phyloP scores from a whole-genome alignment of 2,888 invertebrate species.

The Pristionchus exspectatus region DNA sequence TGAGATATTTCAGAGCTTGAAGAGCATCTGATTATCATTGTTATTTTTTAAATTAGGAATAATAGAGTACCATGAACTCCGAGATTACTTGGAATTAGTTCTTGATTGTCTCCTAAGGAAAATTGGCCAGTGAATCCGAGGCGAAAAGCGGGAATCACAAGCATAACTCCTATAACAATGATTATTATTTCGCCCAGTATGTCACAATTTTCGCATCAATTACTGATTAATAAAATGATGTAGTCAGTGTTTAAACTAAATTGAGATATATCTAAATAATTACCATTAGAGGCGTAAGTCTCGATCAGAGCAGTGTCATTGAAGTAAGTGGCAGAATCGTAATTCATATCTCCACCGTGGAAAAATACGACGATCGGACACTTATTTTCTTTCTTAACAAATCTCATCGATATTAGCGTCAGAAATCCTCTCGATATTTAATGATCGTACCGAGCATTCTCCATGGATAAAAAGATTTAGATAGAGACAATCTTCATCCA shows the following conservation, averaged over 20 bases:
- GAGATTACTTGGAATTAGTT: constrained; percentile 39
- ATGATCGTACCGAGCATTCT: constrained; percentile 28
- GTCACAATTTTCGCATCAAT: too few relatives aligned
- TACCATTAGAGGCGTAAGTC: constrained; percentile 38
- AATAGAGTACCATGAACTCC: constrained; percentile 30
- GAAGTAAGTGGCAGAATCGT: constrained; percentile 54
- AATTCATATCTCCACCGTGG: constrained; percentile 55
- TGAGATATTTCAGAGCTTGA: neutral
- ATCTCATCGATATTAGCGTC: too few relatives aligned
- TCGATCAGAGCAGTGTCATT: constrained; percentile 38
- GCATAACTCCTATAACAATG: constrained; percentile 8
- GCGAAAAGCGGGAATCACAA: constrained; percentile 52
- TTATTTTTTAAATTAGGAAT: neutral
- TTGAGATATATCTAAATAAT: too few relatives aligned
- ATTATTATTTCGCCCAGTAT: too few relatives aligned
- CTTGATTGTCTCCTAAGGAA: constrained; percentile 18
- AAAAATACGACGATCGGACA: constrained; percentile 53
- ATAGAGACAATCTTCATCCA: constrained; percentile 54
- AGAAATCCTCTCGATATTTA: too few relatives aligned
- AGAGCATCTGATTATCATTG: neutral
- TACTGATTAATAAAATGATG: neutral
- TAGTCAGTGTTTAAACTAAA: too few relatives aligned
- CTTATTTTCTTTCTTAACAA: neutral
- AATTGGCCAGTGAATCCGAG: constrained; percentile 52
- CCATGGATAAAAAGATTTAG: constrained; percentile 45